A percentile compares a stretch with the other conserved stretches of the same genome.
Conservation (phyloP, 2,888 invertebrate species). For the Trachelus troglodyta region DNA sequence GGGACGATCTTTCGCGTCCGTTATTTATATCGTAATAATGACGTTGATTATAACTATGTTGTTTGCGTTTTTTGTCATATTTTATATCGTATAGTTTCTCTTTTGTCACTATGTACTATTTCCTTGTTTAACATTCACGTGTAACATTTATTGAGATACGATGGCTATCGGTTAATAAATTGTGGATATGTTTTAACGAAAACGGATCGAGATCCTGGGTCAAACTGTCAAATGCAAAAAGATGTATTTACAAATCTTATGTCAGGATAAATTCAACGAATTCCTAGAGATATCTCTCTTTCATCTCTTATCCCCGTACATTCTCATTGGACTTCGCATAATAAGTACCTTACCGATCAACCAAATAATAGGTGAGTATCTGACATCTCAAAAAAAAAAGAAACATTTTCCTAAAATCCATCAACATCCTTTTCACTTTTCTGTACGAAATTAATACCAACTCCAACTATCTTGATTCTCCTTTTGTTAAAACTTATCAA, state of each 20-base stretch:
- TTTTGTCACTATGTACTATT: slow-evolving; percentile 28
- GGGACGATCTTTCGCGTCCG: background rate
- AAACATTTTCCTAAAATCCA: slow-evolving; percentile 24
- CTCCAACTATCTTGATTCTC: slow-evolving; percentile 8
- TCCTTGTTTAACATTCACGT: slow-evolving; percentile 41
- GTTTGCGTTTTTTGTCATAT: slow-evolving; percentile 30
- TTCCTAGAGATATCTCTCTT: background rate
- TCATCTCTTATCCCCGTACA: background rate
- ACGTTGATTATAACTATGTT: slow-evolving; percentile 9
- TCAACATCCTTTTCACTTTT: background rate
- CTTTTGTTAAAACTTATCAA: background rate
- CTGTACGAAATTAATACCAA: background rate
- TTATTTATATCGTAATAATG: background rate
- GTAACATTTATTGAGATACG: slow-evolving; percentile 46
- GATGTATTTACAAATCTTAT: background rate
- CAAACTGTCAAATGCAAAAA: slow-evolving; percentile 12
- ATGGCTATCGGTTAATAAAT: slow-evolving; percentile 43
- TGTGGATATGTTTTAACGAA: slow-evolving; percentile 29
- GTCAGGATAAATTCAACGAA: background rate
- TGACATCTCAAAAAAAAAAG: background rate
- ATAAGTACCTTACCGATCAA: background rate
- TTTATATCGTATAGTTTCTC: slow-evolving; percentile 30
- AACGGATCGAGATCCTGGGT: background rate
- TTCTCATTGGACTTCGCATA: background rate
- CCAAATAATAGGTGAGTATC: background rate